phyloP scores from a whole-genome alignment of 2,888 invertebrate genomes.

The Tachina grossa region DNA sequence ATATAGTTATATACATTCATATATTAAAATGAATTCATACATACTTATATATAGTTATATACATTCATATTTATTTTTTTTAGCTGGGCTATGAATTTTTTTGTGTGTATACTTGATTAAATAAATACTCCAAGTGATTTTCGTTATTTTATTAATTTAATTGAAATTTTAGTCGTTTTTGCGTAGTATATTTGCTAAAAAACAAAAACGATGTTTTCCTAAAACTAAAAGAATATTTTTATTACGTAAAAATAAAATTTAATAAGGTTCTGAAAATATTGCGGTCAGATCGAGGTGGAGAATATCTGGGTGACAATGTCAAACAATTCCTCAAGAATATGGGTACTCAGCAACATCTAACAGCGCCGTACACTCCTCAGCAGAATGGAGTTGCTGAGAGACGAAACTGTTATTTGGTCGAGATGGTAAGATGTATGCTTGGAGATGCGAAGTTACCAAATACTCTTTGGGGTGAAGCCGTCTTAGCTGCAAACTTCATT shows the following conservation, averaged over 20 bases:
- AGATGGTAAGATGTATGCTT: slow-evolving; percentile 7
- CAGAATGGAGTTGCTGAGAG: slow-evolving; percentile 10
- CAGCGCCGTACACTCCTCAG: slow-evolving; percentile 20
- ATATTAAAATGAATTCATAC: too few relatives aligned
- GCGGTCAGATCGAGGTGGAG: slow-evolving; percentile 21
- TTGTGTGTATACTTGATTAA: too few relatives aligned
- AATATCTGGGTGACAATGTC: slow-evolving; percentile 14
- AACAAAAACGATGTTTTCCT: slow-evolving; percentile 9
- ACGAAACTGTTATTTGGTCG: slow-evolving; percentile 10
- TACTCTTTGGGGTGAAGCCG: slow-evolving; percentile 79
- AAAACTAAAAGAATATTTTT: slow-evolving; percentile 7
- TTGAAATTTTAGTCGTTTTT: slow-evolving; percentile 22
- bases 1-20: too few relatives aligned
- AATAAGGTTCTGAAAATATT: slow-evolving; percentile 27
- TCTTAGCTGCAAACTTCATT: slow-evolving; percentile 78
- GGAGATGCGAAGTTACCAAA: slow-evolving; percentile 74
- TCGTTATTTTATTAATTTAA: slow-evolving; percentile 25
- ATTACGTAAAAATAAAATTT: not conserved
- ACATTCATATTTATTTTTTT: too few relatives aligned
- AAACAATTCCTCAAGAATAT: slow-evolving; percentile 11
- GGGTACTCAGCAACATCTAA: slow-evolving; percentile 13
- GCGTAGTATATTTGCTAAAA: slow-evolving; percentile 68
- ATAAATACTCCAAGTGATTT: not conserved
- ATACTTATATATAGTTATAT: too few relatives aligned
- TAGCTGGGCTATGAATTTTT: too few relatives aligned